Evolutionary conservation across 2,797 vertebrate genomes (phyloP).

Genomic region (Lepus townsendii): DNA sequence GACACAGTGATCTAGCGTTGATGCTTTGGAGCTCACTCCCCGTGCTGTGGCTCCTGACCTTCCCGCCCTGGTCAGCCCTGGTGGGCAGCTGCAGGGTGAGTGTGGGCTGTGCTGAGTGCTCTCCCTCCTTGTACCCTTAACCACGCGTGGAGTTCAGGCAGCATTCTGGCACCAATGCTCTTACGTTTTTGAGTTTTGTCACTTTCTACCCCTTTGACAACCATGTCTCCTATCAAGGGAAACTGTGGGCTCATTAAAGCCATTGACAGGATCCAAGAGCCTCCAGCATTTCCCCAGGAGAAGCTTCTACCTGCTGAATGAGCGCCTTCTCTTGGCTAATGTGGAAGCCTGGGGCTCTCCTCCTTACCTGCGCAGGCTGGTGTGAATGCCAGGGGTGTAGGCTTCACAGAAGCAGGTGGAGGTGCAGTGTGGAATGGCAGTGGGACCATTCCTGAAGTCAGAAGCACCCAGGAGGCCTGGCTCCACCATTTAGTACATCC

Average conservation of each 20-base stretch:
- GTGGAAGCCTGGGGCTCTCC: neutral
- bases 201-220: slow-evolving; percentile 50
- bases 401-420: neutral
- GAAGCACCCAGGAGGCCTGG: neutral
- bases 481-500: neutral
- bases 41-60: neutral
- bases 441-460: neutral
- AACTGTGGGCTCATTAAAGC: slow-evolving; percentile 15
- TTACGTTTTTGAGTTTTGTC: slow-evolving; percentile 9
- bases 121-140: neutral
- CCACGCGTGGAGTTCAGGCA: neutral
- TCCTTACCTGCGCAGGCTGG: neutral
- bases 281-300: slow-evolving; percentile 64
- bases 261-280: slow-evolving; percentile 25
- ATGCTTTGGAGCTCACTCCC: neutral
- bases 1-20: fast-evolving
- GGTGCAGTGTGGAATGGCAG: neutral
- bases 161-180: neutral
- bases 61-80: neutral
- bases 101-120: fast-evolving
- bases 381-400: neutral
- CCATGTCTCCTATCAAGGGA: slow-evolving; percentile 39
- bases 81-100: neutral
- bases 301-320: neutral
- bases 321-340: neutral